A percentile compares a stretch with the other conserved stretches of the same genome.
These are phyloP conservation scores for Antechinus stuartii DNA, from an alignment of 2,113 vertebrate species.

Conservation along the genomic window DNA sequence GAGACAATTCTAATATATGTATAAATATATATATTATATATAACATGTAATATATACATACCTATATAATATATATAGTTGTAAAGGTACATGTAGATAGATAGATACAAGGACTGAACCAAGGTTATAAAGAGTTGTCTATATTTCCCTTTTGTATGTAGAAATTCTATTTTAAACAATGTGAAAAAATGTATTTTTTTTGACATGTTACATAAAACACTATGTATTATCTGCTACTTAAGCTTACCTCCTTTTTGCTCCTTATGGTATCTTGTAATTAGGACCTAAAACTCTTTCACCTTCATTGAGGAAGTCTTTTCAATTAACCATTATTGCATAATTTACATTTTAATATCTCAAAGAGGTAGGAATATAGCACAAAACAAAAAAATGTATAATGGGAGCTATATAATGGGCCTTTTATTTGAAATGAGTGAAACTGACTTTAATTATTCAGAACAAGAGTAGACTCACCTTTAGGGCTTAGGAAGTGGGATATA, in stretches of 20 bases:
- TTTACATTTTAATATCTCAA: constrained; percentile 67
- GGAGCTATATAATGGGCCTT: background rate
- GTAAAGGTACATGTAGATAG: background rate
- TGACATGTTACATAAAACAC: background rate
- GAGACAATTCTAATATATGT: background rate
- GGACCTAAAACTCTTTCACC: constrained; percentile 22
- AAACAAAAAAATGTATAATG: constrained; percentile 48
- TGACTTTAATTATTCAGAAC: background rate
- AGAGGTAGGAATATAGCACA: constrained; percentile 19
- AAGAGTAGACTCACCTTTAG: background rate
- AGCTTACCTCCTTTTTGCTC: background rate
- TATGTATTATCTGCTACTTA: background rate
- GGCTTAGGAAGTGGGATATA: background rate
- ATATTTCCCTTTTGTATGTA: background rate
- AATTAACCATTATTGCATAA: constrained; percentile 51
- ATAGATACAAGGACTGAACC: background rate
- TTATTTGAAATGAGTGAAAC: background rate
- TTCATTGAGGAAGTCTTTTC: constrained; percentile 44
- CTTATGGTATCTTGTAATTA: background rate
- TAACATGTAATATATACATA: too few species aligned
- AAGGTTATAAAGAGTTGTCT: background rate
- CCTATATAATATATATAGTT: background rate
- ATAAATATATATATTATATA: too few species aligned
- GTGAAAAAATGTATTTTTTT: background rate
- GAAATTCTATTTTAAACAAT: background rate